phyloP scores from a whole-genome alignment of 2,113 vertebrate species.

The Holacanthus passer region DNA sequence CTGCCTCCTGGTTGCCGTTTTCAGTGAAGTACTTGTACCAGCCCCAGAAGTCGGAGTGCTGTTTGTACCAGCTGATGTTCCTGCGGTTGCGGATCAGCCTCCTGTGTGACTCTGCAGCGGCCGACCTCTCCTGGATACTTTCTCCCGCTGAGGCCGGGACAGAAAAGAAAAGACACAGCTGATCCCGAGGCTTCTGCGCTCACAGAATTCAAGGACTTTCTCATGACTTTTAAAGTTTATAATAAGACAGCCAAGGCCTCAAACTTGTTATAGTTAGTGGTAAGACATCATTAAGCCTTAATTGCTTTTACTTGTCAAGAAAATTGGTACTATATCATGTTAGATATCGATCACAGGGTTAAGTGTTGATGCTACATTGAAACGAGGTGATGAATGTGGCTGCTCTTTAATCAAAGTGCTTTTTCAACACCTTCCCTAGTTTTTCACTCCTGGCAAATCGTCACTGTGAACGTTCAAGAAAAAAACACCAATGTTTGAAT shows the following conservation, averaged over 20 bases:
- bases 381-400: constrained; percentile 15
- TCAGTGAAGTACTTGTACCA: constrained; percentile 88
- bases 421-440: neutral
- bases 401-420: neutral
- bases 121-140: constrained; percentile 55
- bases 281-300: neutral
- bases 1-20: constrained; percentile 84
- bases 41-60: constrained; percentile 87
- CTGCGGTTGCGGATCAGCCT: constrained; percentile 82
- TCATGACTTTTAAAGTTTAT: constrained; percentile 28
- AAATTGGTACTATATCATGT: neutral
- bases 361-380: neutral
- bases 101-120: constrained; percentile 50
- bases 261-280: neutral
- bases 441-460: neutral
- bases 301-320: neutral
- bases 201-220: constrained; percentile 35
- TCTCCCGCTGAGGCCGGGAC: constrained; percentile 53
- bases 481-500: neutral
- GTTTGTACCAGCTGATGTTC: constrained; percentile 88
- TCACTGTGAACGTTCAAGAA: neutral
- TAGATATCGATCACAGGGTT: neutral
- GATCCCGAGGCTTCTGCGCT: neutral
- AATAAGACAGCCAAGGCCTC: neutral
- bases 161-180: neutral